Evolutionary conservation across 2,113 vertebrate species (phyloP).

Genomic region (Seriola aureovittata): DNA sequence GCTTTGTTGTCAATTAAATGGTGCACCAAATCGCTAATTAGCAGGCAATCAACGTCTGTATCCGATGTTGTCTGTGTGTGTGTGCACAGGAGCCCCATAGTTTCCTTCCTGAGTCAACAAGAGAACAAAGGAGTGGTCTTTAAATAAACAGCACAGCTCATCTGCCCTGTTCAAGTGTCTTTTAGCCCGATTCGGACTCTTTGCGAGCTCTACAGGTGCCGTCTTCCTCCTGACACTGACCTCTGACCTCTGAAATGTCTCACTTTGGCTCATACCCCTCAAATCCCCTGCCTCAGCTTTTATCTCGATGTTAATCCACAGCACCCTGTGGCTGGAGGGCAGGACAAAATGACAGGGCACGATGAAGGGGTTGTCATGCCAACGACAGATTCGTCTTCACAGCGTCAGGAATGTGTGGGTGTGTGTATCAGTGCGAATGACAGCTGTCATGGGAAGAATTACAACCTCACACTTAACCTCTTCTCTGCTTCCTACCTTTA

Average conservation of each 20-base stretch:
- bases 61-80: slow-evolving; percentile 12
- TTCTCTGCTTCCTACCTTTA: not conserved
- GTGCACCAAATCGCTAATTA: slow-evolving; percentile 64
- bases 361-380: slow-evolving; percentile 50
- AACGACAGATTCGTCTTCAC: slow-evolving; percentile 35
- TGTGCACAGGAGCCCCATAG: not conserved
- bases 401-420: not conserved
- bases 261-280: not conserved
- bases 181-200: not conserved
- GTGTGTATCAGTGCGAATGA: slow-evolving; percentile 4
- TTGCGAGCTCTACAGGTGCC: not conserved
- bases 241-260: slow-evolving; percentile 22
- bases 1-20: slow-evolving; percentile 63
- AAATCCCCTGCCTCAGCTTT: not conserved
- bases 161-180: not conserved
- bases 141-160: not conserved
- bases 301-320: slow-evolving; percentile 21
- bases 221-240: slow-evolving; percentile 6
- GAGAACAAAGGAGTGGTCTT: slow-evolving; percentile 35
- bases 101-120: not conserved
- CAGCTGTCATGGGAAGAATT: slow-evolving; percentile 16
- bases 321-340: not conserved
- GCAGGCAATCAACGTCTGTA: slow-evolving; percentile 41
- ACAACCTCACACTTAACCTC: not conserved
- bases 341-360: slow-evolving; percentile 14